Base-by-base conservation (phyloP, 2,888 invertebrate genomes). In the Caenorhabditis plicata region DNA sequence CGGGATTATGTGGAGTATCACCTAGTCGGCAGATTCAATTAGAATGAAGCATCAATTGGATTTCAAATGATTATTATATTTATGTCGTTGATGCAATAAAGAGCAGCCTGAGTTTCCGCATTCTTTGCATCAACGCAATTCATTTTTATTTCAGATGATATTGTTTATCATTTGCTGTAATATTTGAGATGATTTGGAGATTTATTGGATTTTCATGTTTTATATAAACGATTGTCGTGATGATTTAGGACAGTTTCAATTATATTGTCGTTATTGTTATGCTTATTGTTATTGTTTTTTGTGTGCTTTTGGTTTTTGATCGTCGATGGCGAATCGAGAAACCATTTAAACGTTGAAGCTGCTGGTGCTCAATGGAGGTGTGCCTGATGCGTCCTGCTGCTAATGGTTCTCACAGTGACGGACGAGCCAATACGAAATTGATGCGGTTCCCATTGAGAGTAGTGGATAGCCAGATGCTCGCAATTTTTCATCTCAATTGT, bases 381-480 rank as follows among this genome's bases (percentile, higher is more conserved):
- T 29, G 29, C 29, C 8, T 29, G 29, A 11, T 29, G 29, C 13
- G n/a, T 33, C n/a, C n/a, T n/a, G n/a, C n/a, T n/a, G n/a, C n/a
- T n/a, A n/a, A n/a, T n/a, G n/a, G n/a, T n/a, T n/a, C n/a, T n/a
- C n/a, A n/a, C n/a, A n/a, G n/a, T n/a, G n/a, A n/a, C n/a, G n/a
- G n/a, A n/a, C n/a, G n/a, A n/a, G n/a, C n/a, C n/a, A n/a, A n/a
- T n/a, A n/a, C n/a, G n/a, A n/a, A n/a, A n/a, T n/a, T n/a, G n/a
- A n/a, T n/a, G n/a, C n/a, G n/a, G n/a, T n/a, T n/a, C n/a, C n/a
- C n/a, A n/a, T n/a, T n/a, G n/a, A n/a, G n/a, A n/a, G n/a, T n/a
- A n/a, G n/a, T n/a, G n/a, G 50, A 56, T 49, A 56, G 55, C 55
- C 56, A 56, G 56, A 56, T 56, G 56, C 44, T 49, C 46, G 50